phyloP scores from a whole-genome alignment of 2,797 vertebrate genomes.

The Liparis tanakae region DNA sequence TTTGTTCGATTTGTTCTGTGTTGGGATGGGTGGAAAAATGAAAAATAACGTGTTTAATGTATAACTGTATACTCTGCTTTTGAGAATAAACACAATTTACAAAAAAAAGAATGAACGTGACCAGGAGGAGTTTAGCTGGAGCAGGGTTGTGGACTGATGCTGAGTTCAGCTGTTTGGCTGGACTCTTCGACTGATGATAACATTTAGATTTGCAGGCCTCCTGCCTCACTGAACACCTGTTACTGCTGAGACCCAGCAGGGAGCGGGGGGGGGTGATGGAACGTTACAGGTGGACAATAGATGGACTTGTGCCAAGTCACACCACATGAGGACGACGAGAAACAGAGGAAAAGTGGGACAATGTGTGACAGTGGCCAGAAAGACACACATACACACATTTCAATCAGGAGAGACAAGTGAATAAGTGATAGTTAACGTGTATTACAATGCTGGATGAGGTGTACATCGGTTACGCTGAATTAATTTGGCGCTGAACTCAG shows the following conservation, averaged over 20 bases:
- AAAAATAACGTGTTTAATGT: too few relatives aligned
- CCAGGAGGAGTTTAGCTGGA: conserved; percentile 33
- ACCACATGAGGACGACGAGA: conserved; percentile 2
- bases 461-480: too few relatives aligned
- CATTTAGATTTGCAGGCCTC: conserved; percentile 70
- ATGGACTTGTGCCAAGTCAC: conserved; percentile 1
- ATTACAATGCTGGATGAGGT: too few relatives aligned
- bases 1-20: too few relatives aligned
- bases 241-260: conserved; percentile 62
- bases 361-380: conserved; percentile 1
- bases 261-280: conserved; percentile 31
- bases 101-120: conserved; percentile 51
- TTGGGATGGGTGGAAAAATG: too few relatives aligned
- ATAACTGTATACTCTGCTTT: too few relatives aligned
- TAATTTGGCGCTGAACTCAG: too few relatives aligned
- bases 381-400: conserved; percentile 5
- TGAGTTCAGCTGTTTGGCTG: conserved; percentile 70
- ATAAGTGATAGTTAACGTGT: too few relatives aligned
- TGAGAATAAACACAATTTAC: too few relatives aligned
- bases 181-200: conserved; percentile 70
- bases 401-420: too few relatives aligned
- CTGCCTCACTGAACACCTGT: conserved; percentile 72
- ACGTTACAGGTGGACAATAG: conserved; percentile 43
- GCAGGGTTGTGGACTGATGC: conserved; percentile 62
- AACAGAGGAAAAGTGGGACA: not conserved